Percentiles rank a stretch among this genome's conserved stretches.
These are phyloP conservation scores for Erythrocercus mccallii DNA, from an alignment of 2,113 vertebrate species.

Conservation along the genomic window DNA sequence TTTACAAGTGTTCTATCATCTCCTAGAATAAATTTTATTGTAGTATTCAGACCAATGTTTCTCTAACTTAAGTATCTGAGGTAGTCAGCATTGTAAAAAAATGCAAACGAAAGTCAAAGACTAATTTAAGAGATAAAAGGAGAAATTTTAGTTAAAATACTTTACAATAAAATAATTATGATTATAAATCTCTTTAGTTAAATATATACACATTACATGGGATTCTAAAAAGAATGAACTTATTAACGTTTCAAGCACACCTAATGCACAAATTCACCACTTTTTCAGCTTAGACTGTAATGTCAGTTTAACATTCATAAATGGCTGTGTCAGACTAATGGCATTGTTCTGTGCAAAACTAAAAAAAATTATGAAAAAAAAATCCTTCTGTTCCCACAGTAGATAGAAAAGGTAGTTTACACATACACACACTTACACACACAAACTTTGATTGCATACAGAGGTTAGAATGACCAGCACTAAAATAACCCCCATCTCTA, in stretches of 20 bases:
- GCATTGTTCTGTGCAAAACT: constrained; percentile 77
- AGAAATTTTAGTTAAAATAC: constrained; percentile 83
- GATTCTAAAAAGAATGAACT: constrained; percentile 78
- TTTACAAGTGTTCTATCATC: background rate
- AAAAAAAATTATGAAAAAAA: constrained; percentile 62
- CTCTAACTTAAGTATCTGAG: background rate
- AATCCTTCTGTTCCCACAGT: constrained; percentile 62
- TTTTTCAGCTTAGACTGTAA: constrained; percentile 61
- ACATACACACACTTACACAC: constrained; percentile 55
- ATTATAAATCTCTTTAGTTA: constrained; percentile 89
- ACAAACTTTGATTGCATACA: constrained; percentile 73
- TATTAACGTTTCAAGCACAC: constrained; percentile 72
- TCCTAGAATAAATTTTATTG: background rate
- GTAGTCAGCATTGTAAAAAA: constrained; percentile 40
- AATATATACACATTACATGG: constrained; percentile 85
- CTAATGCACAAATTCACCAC: constrained; percentile 72
- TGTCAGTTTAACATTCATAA: constrained; percentile 78
- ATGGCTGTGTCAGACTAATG: constrained; percentile 70
- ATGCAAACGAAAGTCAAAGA: constrained; percentile 67
- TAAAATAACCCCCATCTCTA: constrained; percentile 69
- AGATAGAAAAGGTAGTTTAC: constrained; percentile 66
- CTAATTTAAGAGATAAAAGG: constrained; percentile 71
- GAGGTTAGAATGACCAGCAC: constrained; percentile 77
- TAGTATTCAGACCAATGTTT: background rate
- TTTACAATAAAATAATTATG: constrained; percentile 89